Percentiles rank a stretch among this genome's conserved stretches.
Conservation (phyloP, 2,797 vertebrate genomes). For the Acanthurus lineatus region DNA sequence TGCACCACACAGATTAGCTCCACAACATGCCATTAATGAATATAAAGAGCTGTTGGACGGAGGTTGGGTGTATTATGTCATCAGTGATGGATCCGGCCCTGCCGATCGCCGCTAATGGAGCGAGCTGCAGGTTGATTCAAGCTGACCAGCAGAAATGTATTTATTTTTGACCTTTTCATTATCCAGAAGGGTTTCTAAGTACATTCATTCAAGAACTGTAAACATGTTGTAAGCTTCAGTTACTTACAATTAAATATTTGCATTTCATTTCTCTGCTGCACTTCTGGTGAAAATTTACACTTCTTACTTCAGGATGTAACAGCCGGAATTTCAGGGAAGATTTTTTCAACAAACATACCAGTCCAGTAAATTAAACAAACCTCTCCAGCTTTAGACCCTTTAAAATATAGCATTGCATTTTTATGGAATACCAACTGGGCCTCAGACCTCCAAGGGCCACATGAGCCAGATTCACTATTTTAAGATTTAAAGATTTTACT, state of each 20-base stretch:
- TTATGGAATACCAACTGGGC: too few relatives aligned
- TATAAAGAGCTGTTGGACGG: constrained; percentile 48
- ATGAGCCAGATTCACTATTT: too few relatives aligned
- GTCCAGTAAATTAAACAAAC: too few relatives aligned
- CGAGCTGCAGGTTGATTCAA: constrained; percentile 33
- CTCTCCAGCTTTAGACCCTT: too few relatives aligned
- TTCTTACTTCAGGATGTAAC: too few relatives aligned
- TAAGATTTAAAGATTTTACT: too few relatives aligned
- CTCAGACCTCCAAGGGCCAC: too few relatives aligned
- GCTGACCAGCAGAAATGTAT: constrained; percentile 8
- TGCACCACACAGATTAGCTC: constrained; percentile 73
- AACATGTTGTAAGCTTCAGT: background rate
- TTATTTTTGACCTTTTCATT: constrained; percentile 16
- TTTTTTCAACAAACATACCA: too few relatives aligned
- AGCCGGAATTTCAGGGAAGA: too few relatives aligned
- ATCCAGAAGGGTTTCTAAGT: background rate
- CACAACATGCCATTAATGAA: constrained; percentile 68
- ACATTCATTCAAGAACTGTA: background rate
- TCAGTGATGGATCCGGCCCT: constrained; percentile 63
- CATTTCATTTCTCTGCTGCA: background rate
- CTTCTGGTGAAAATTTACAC: background rate
- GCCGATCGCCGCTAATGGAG: constrained; percentile 45
- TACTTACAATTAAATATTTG: background rate
- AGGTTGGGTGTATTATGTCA: constrained; percentile 37
- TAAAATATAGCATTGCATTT: too few relatives aligned